phyloP scores from a whole-genome alignment of 2,113 vertebrate genomes.

The Pedionomus torquatus region DNA sequence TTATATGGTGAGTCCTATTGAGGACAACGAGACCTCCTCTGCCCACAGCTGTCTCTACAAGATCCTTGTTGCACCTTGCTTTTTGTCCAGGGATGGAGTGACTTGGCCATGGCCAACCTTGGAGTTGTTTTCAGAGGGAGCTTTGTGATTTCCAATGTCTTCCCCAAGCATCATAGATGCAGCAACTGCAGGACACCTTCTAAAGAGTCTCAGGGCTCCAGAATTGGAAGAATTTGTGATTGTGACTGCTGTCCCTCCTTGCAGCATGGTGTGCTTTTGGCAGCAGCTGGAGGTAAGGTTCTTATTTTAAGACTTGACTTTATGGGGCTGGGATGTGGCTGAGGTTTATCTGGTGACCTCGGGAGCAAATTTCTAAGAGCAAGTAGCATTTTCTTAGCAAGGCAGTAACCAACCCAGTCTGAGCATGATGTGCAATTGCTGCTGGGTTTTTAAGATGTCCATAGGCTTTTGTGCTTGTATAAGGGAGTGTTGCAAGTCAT shows the following conservation, averaged over 20 bases:
- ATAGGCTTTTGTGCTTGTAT: background rate
- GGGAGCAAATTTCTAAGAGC: background rate
- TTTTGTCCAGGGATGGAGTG: background rate
- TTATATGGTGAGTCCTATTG: background rate
- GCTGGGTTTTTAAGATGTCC: background rate
- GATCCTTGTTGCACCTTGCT: background rate
- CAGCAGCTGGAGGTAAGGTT: background rate
- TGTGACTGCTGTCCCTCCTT: background rate
- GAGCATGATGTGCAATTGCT: background rate
- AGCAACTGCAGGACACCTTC: background rate
- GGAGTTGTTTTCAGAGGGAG: background rate
- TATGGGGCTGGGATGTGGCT: background rate
- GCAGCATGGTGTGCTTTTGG: background rate
- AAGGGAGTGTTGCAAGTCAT: background rate
- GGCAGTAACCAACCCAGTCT: background rate
- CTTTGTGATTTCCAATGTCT: background rate
- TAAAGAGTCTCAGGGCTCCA: background rate
- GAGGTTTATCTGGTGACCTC: background rate
- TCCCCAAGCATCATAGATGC: background rate
- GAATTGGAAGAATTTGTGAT: background rate
- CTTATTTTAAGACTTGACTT: background rate
- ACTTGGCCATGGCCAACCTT: background rate
- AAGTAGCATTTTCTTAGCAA: background rate
- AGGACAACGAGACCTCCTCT: background rate
- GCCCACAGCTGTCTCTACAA: background rate